These are phyloP conservation scores for Sander vitreus DNA, from an alignment of 2,113 vertebrate genomes.

Conservation along the genomic window DNA sequence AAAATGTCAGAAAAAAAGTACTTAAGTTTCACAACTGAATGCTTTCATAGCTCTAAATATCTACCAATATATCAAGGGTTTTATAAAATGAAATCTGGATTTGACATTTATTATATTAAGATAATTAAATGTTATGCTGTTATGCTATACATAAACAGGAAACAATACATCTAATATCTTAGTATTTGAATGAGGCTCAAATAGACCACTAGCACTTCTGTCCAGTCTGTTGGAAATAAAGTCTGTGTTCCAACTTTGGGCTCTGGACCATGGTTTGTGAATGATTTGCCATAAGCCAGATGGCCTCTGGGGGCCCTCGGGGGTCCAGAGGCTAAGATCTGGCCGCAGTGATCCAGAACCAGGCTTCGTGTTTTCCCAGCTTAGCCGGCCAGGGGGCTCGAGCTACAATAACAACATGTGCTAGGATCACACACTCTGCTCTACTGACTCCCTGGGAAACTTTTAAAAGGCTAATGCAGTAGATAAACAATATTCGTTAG, in stretches of 20 bases:
- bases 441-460: constrained; percentile 70
- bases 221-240: constrained; percentile 1
- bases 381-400: constrained; percentile 64
- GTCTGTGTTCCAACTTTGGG: background rate
- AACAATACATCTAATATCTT: background rate
- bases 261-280: constrained; percentile 26
- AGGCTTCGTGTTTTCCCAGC: constrained; percentile 77
- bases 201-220: background rate
- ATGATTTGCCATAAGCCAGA: constrained; percentile 58
- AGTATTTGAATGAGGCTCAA: background rate
- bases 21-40: background rate
- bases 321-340: constrained; percentile 59
- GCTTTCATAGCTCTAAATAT: background rate
- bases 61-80: background rate
- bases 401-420: constrained; percentile 78
- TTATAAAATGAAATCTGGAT: background rate
- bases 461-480: constrained; percentile 31
- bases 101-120: background rate
- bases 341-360: constrained; percentile 50
- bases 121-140: too few relatives aligned
- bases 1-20: too few relatives aligned
- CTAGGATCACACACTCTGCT: constrained; percentile 68
- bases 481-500: constrained; percentile 57
- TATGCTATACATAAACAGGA: background rate
- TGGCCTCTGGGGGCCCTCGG: constrained; percentile 55